Evolutionary conservation across 2,888 invertebrate species (phyloP).

Genomic region (Andrena chrysosceles): DNA sequence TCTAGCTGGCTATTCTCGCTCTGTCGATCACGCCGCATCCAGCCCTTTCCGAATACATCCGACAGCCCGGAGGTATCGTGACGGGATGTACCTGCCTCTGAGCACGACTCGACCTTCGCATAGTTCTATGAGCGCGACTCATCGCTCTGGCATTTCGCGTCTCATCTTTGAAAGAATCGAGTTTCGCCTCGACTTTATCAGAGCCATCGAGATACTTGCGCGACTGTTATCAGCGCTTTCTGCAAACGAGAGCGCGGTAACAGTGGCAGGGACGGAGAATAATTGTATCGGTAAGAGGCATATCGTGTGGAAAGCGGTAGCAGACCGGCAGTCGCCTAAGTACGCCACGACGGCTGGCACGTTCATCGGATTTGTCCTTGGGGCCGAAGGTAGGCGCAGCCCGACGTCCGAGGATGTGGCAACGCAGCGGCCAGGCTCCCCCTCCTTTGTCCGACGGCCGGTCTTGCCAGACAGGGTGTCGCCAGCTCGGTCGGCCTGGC

Average conservation of each 20-base stretch:
- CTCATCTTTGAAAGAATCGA: constrained; percentile 18
- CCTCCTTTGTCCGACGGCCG: constrained; percentile 86
- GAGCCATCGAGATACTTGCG: not conserved
- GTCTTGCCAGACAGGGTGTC: constrained; percentile 97
- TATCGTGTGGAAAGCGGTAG: constrained; percentile 62
- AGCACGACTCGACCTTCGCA: constrained; percentile 61
- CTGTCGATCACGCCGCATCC: constrained; percentile 47
- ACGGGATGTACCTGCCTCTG: constrained; percentile 66
- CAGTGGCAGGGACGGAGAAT: constrained; percentile 1
- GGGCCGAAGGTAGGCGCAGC: constrained; percentile 79
- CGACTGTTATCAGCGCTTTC: not conserved
- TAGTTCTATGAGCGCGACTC: constrained; percentile 64
- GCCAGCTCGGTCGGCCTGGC: constrained; percentile 94
- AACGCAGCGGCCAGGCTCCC: constrained; percentile 76
- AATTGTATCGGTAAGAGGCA: constrained; percentile 46
- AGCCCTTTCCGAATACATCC: constrained; percentile 47
- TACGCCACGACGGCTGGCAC: constrained; percentile 84
- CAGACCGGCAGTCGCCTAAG: constrained; percentile 76
- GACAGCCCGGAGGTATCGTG: constrained; percentile 25
- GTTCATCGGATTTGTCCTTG: constrained; percentile 84
- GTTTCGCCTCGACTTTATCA: not conserved
- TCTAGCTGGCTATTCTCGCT: constrained; percentile 65
- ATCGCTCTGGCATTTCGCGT: constrained; percentile 70
- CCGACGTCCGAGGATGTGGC: constrained; percentile 76
- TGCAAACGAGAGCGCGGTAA: not conserved